Percentiles rank a stretch among this genome's conserved stretches.
Evolutionary conservation across 2,113 vertebrate genomes (phyloP).

Genomic region (Excalfactoria chinensis): DNA sequence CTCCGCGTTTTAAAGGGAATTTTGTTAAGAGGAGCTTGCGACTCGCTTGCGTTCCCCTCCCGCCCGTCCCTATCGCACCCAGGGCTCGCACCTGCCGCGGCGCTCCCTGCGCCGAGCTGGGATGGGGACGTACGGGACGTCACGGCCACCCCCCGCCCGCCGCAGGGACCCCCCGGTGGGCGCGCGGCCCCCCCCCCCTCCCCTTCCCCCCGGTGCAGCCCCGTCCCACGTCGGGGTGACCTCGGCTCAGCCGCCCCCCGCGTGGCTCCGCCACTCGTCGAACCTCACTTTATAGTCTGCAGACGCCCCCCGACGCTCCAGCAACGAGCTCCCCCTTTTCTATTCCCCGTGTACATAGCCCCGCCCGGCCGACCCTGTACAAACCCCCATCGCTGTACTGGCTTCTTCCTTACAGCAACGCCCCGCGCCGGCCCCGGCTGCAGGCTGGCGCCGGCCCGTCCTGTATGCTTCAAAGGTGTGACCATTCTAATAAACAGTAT

Average conservation of each 20-base stretch:
- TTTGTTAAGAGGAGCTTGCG: conserved; percentile 68
- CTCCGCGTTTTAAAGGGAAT: conserved; percentile 64
- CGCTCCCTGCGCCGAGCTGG: background rate
- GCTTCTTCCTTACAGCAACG: conserved; percentile 66
- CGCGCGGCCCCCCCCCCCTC: background rate
- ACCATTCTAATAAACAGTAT: conserved; percentile 74
- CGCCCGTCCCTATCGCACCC: background rate
- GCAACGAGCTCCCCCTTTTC: conserved; percentile 77
- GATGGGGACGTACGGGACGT: background rate
- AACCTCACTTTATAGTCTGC: conserved; percentile 78
- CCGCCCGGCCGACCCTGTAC: conserved; percentile 37
- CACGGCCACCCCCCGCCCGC: background rate
- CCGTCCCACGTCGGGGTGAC: background rate
- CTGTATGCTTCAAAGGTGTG: conserved; percentile 82
- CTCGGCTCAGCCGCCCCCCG: background rate
- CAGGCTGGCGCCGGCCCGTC: conserved; percentile 65
- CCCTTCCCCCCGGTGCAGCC: background rate
- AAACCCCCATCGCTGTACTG: conserved; percentile 65
- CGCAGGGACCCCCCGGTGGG: background rate
- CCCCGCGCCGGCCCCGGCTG: conserved; percentile 19
- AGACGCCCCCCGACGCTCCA: conserved; percentile 54
- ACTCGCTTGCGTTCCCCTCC: conserved; percentile 25
- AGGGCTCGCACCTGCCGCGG: background rate
- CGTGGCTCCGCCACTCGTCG: conserved; percentile 51
- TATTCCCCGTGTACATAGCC: conserved; percentile 78